Evolutionary conservation across 2,113 vertebrate genomes (phyloP), one percentile per base, ranked within the genome.

Genomic region (Stegastes partitus): DNA sequence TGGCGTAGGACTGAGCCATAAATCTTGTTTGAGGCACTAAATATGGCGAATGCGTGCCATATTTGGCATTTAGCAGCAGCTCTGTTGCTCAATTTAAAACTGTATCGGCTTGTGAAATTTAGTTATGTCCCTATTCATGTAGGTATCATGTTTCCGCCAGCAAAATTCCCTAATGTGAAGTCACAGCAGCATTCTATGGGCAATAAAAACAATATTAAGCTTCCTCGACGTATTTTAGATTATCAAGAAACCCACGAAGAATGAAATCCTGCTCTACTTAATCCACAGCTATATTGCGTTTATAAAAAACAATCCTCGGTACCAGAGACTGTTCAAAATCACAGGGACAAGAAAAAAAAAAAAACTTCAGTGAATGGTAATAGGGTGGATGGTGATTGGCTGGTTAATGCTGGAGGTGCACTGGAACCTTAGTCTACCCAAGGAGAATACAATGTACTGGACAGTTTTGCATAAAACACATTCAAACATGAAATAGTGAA

Each of bases 221-320:
- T 70, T 83, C 50, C 54, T 67, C 1, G 1, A 55, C 47, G 74
- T 77, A 64, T 83, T 83, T 72, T 47, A 89, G 79, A 90, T 90
- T 84, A 87, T 68, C 23, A 57, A 55, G 77, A 74, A 87, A 65
- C 53, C 72, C 37, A 25, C 45, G 49, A 59, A 4, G 3, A 57
- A 50, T 75, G 59, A 83, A 86, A 88, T 87, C 69, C 74, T 23
- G 42, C 54, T 83, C 54, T 50, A 61, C 55, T 81, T 91, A 87
- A 91, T 91, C 87, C 77, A 59, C 44, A 66, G 56, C 66, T 67
- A 85, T 82, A 75, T 54, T 89, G 61, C 66, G 66, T 39, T 81
- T 73, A 54, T 80, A 58, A 84, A 28, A 79, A 82, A 77, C 72
- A 85, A 84, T 68, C 39, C 37, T 49, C 54, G 31, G 56, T 37